Conservation (phyloP, 1,140 invertebrate species). For the Papilio aristodemus region DNA sequence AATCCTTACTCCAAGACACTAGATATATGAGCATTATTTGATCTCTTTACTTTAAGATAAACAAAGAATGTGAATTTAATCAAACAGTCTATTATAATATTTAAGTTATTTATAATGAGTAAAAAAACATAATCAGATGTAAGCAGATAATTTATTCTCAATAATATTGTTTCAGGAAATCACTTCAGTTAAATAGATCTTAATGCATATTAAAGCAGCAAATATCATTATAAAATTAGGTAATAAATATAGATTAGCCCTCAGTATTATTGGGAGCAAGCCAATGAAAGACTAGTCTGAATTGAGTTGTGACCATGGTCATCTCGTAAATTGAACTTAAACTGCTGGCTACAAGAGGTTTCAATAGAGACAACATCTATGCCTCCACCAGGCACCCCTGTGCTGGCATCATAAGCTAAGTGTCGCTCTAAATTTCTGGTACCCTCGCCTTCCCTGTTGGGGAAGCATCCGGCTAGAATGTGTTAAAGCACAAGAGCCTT, state of each 20-base stretch:
- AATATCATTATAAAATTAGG: background rate
- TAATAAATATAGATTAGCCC: slow-evolving; percentile 45
- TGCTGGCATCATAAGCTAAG: slow-evolving; percentile 59
- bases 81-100: too few relatives aligned
- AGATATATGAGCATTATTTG: too few relatives aligned
- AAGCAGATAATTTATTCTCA: too few relatives aligned
- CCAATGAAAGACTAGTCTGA: slow-evolving; percentile 81
- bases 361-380: slow-evolving; percentile 59
- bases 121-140: too few relatives aligned
- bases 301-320: slow-evolving; percentile 78
- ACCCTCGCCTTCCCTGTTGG: slow-evolving; percentile 71
- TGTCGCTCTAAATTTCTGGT: slow-evolving; percentile 70
- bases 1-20: too few relatives aligned
- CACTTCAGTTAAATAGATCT: background rate
- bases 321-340: slow-evolving; percentile 80
- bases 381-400: slow-evolving; percentile 58
- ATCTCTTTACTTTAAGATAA: too few relatives aligned
- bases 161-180: background rate
- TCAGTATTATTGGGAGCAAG: slow-evolving; percentile 70
- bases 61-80: too few relatives aligned
- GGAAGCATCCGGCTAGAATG: slow-evolving; percentile 78
- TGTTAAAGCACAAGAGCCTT: slow-evolving; percentile 66
- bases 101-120: too few relatives aligned
- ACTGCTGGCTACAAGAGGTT: slow-evolving; percentile 76
- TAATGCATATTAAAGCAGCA: background rate